Evolutionary conservation across 2,113 vertebrate species (phyloP).

Genomic region (Pardalotus punctatus): DNA sequence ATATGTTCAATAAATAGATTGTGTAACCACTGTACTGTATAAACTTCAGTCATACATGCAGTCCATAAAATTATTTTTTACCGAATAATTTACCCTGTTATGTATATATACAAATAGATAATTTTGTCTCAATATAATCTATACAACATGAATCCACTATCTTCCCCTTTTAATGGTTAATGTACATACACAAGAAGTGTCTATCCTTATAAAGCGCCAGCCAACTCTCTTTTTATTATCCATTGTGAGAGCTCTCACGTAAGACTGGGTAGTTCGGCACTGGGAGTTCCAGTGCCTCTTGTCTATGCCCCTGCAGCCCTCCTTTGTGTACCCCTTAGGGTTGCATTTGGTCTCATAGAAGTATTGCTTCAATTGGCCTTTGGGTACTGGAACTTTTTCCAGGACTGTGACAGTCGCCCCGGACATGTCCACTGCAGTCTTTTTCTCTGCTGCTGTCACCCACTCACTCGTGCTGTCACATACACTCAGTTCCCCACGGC

Average conservation of each 20-base stretch:
- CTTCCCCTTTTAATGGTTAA: slow-evolving; percentile 99
- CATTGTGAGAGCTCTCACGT: slow-evolving; percentile 98
- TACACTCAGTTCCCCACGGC: slow-evolving; percentile 95
- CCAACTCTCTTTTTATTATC: slow-evolving; percentile 99
- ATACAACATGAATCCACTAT: slow-evolving; percentile 96
- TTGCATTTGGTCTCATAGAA: slow-evolving; percentile 99
- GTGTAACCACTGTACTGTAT: slow-evolving; percentile 99
- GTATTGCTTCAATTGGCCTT: slow-evolving; percentile 99
- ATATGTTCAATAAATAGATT: slow-evolving; percentile 99
- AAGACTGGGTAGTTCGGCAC: slow-evolving; percentile 99
- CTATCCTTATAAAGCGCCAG: slow-evolving; percentile 99
- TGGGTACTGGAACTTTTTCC: slow-evolving; percentile 96
- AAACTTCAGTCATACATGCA: slow-evolving; percentile 99
- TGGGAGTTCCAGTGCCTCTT: slow-evolving; percentile 99
- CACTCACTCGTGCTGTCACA: slow-evolving; percentile 99
- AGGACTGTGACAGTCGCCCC: slow-evolving; percentile 97
- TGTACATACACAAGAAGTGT: slow-evolving; percentile 99
- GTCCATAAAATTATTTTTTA: slow-evolving; percentile 99
- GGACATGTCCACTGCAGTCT: slow-evolving; percentile 99
- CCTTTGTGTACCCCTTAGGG: slow-evolving; percentile 97
- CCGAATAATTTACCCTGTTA: slow-evolving; percentile 99
- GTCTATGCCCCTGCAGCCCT: slow-evolving; percentile 99
- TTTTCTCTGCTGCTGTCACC: slow-evolving; percentile 99
- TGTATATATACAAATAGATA: slow-evolving; percentile 99
- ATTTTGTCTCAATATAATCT: slow-evolving; percentile 99